These are phyloP conservation scores for Miniopterus natalensis DNA, from an alignment of 2,113 vertebrate genomes.

Conservation along the genomic window DNA sequence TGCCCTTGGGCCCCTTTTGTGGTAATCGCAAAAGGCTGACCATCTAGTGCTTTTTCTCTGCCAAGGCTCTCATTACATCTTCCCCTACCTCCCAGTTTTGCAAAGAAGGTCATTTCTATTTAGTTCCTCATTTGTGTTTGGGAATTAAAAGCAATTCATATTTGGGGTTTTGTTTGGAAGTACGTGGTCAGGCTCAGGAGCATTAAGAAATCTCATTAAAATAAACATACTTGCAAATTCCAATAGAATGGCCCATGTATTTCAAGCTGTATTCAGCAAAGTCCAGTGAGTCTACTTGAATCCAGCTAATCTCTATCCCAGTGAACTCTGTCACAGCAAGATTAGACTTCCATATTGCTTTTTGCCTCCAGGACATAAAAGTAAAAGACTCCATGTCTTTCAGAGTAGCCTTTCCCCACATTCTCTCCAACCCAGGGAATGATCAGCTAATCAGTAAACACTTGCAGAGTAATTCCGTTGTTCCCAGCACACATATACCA, in stretches of 20 bases:
- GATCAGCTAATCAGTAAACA: background rate
- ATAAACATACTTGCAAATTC: constrained; percentile 10
- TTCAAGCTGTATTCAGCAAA: background rate
- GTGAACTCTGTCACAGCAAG: background rate
- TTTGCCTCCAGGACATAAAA: background rate
- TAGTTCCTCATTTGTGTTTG: constrained; percentile 22
- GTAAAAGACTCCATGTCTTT: background rate
- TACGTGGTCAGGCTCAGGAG: background rate
- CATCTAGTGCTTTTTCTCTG: background rate
- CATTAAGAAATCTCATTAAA: constrained; percentile 26
- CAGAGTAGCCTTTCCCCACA: background rate
- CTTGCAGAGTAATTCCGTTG: background rate
- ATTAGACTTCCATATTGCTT: background rate
- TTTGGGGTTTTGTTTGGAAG: constrained; percentile 40
- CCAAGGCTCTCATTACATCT: background rate
- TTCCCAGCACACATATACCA: background rate
- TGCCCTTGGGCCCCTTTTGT: background rate
- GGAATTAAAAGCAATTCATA: constrained; percentile 50
- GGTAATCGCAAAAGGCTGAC: background rate
- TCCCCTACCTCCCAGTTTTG: constrained; percentile 5
- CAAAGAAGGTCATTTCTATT: background rate
- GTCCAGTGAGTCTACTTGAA: background rate
- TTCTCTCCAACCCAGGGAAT: background rate
- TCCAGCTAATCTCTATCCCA: background rate
- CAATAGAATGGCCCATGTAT: background rate